Evolutionary conservation across 2,113 vertebrate genomes (phyloP).

Genomic region (Poecilia latipinna): DNA sequence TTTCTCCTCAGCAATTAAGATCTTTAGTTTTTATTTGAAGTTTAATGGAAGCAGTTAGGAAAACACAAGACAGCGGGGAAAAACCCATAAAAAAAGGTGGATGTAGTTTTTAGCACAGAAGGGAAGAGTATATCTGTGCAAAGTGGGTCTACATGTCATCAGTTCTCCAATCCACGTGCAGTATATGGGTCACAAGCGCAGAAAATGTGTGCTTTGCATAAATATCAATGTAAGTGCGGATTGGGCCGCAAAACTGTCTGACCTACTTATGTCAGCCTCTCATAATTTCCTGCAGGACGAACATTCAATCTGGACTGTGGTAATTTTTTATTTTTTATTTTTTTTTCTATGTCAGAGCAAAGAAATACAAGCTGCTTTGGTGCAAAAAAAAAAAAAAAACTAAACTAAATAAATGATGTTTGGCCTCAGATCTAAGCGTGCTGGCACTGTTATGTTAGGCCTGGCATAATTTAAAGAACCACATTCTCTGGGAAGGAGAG

Average conservation of each 20-base stretch:
- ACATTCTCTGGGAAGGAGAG: conserved; percentile 59
- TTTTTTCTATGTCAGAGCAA: not conserved
- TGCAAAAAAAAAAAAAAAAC: conserved; percentile 33
- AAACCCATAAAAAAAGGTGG: no score
- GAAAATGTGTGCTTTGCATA: no score
- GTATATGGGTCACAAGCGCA: no score
- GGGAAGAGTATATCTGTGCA: no score
- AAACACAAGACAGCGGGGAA: no score
- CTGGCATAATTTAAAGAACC: conserved; percentile 69
- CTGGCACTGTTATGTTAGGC: conserved; percentile 51
- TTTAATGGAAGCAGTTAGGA: no score
- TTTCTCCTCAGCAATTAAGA: not conserved
- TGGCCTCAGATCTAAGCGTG: conserved; percentile 52
- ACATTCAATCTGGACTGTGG: conserved; percentile 27
- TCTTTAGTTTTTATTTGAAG: not conserved
- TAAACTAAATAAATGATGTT: conserved; percentile 45
- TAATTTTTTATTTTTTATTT: conserved; percentile 32
- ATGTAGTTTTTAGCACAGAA: no score
- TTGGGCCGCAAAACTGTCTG: not conserved
- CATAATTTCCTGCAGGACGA: conserved; percentile 11
- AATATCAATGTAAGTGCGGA: not conserved
- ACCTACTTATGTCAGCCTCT: conserved; percentile 30
- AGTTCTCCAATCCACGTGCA: no score
- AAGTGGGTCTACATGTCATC: no score
- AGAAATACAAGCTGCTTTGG: conserved; percentile 37